These are phyloP conservation scores for Pseudomugil gertrudae DNA, from an alignment of 2,797 vertebrate genomes.

Conservation along the genomic window DNA sequence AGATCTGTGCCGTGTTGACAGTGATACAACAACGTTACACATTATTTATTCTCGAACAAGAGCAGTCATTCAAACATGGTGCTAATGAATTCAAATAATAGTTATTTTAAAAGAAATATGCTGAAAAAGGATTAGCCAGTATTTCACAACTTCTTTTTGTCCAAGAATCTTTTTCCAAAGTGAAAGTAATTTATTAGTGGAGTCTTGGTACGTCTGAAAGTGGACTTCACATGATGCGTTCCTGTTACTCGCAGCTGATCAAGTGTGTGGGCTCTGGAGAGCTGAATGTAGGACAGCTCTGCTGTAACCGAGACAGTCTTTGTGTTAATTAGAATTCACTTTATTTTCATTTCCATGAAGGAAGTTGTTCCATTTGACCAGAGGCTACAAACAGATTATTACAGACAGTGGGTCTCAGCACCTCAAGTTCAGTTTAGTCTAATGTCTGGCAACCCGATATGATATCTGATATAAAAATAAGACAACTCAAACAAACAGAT, in stretches of 20 bases:
- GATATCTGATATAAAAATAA: background rate
- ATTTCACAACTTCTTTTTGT: background rate
- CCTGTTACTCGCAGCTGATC: too few relatives aligned
- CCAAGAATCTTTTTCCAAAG: background rate
- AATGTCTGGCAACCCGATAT: background rate
- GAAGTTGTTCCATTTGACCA: background rate
- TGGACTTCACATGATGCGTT: background rate
- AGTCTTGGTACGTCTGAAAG: background rate
- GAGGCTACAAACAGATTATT: background rate
- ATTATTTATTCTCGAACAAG: too few relatives aligned
- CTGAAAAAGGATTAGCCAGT: too few relatives aligned
- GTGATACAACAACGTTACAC: too few relatives aligned
- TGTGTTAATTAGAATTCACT: slow-evolving; percentile 55
- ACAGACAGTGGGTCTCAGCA: background rate
- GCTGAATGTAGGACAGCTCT: slow-evolving; percentile 49
- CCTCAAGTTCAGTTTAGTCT: background rate
- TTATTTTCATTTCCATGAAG: slow-evolving; percentile 15
- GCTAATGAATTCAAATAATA: too few relatives aligned
- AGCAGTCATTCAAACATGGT: too few relatives aligned
- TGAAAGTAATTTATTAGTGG: too few relatives aligned
- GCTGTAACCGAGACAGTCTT: slow-evolving; percentile 46
- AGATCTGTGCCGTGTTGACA: too few relatives aligned
- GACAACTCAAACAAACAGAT: background rate
- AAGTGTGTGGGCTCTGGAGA: slow-evolving; percentile 20
- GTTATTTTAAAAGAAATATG: too few relatives aligned